phyloP scores from a whole-genome alignment of 2,113 vertebrate genomes.

The Pomatostomus ruficeps region DNA sequence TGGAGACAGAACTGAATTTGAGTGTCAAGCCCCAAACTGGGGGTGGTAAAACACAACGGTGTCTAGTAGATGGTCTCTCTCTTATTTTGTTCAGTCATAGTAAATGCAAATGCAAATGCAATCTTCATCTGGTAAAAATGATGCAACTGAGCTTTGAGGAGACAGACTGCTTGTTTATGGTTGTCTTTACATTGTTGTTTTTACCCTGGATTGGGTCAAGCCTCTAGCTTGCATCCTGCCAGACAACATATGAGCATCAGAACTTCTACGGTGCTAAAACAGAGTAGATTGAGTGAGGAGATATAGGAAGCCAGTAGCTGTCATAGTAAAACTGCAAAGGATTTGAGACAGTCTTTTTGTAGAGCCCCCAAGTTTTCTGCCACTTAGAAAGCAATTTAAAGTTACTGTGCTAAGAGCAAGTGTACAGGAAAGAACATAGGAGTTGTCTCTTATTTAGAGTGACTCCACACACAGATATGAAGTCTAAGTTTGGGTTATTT shows the following conservation, averaged over 20 bases:
- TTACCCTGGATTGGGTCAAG: background rate
- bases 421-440: background rate
- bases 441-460: background rate
- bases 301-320: background rate
- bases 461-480: background rate
- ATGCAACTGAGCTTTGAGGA: background rate
- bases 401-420: background rate
- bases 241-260: background rate
- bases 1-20: background rate
- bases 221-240: background rate
- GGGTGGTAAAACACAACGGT: background rate
- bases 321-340: background rate
- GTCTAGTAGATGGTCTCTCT: background rate
- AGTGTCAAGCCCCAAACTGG: background rate
- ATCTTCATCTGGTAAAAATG: background rate
- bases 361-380: background rate
- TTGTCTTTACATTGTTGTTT: background rate
- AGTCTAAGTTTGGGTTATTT: background rate
- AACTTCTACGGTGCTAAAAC: background rate
- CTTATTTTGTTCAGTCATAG: background rate
- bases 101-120: background rate
- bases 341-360: background rate
- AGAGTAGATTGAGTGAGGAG: background rate
- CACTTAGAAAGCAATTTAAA: background rate
- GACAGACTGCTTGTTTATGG: background rate